phyloP scores from a whole-genome alignment of 2,797 vertebrate species.

The Hippocampus kuda region DNA sequence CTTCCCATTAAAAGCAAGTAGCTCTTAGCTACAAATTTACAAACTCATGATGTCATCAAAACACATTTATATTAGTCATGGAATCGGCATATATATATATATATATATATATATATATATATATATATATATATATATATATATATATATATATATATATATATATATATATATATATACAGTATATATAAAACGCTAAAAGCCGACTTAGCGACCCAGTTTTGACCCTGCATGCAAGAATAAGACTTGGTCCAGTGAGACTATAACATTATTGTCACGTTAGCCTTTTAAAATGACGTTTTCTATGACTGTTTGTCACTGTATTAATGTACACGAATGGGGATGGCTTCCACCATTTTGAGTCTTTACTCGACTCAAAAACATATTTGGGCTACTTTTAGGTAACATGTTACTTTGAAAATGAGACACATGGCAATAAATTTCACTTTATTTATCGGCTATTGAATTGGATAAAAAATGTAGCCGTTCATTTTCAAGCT shows the following conservation, averaged over 20 bases:
- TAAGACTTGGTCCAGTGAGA: not conserved
- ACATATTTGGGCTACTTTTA: too few species aligned
- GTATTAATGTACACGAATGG: not conserved
- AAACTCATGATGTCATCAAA: constrained; percentile 1
- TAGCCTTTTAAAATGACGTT: not conserved
- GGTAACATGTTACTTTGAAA: too few species aligned
- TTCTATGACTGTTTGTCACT: too few species aligned
- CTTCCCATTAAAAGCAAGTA: not conserved
- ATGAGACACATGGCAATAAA: not conserved
- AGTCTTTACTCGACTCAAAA: not conserved
- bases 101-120: too few species aligned
- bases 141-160: too few species aligned
- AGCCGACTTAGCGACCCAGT: not conserved
- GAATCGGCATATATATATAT: not conserved
- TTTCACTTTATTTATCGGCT: not conserved
- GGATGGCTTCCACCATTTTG: not conserved
- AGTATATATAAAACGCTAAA: not conserved
- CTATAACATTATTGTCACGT: not conserved
- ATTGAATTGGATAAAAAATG: not conserved
- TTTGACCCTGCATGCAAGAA: not conserved
- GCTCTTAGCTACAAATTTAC: not conserved
- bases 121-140: too few species aligned
- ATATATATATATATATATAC: too few species aligned
- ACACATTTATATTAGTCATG: not conserved
- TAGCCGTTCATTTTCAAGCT: not conserved